phyloP scores from a whole-genome alignment of 2,113 vertebrate species.

The Oriolus oriolus region DNA sequence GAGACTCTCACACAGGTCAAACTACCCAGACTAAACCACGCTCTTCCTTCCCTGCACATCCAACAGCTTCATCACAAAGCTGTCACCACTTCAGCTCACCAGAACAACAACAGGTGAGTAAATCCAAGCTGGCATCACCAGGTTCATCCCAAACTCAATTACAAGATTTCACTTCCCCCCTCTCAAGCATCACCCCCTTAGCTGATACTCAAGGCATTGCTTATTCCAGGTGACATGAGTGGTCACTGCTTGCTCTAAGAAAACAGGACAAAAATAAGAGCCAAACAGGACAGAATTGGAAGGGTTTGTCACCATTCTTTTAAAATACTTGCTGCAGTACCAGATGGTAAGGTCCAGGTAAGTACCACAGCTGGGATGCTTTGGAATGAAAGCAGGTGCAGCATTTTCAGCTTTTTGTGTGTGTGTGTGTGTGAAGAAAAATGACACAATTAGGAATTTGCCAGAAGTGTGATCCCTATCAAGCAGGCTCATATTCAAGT shows the following conservation, averaged over 20 bases:
- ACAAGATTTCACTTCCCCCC: not conserved
- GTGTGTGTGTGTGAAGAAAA: too few species aligned
- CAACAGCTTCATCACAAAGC: not conserved
- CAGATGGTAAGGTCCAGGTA: not conserved
- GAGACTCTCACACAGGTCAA: not conserved
- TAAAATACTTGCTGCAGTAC: not conserved
- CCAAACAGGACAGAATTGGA: not conserved
- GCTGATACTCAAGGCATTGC: not conserved
- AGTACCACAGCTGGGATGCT: not conserved
- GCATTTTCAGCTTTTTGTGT: not conserved
- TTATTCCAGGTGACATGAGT: not conserved
- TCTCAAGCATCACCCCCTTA: not conserved
- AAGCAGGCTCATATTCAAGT: rapidly evolving
- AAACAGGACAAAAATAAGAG: not conserved
- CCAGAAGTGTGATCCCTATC: not conserved
- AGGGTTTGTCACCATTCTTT: not conserved
- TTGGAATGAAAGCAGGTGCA: not conserved
- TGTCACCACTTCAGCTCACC: not conserved
- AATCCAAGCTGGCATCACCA: not conserved
- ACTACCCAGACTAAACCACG: not conserved
- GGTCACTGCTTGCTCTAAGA: not conserved
- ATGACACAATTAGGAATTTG: not conserved
- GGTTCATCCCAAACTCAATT: not conserved
- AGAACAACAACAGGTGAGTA: not conserved
- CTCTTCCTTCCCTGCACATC: not conserved